Evolutionary conservation across 2,888 invertebrate genomes (phyloP).

Genomic region (Seira musarum): DNA sequence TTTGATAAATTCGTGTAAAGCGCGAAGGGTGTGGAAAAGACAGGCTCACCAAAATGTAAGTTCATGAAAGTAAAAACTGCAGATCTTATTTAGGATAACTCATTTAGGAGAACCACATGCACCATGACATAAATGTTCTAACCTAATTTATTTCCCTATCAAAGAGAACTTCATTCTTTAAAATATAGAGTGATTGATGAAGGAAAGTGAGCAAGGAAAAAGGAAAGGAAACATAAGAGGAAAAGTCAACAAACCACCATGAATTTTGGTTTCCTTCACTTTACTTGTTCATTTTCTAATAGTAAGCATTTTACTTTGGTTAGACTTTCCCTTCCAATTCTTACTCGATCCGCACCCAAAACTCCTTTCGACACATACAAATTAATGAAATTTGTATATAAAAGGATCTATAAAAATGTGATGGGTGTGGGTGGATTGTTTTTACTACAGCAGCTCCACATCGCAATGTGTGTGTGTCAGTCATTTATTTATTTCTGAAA

Average conservation of each 20-base stretch:
- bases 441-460: background rate
- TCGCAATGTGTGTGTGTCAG: too few species aligned
- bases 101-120: background rate
- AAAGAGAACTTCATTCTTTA: conserved; percentile 1
- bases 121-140: background rate
- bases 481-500: too few species aligned
- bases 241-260: background rate
- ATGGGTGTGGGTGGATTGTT: background rate
- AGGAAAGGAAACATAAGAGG: background rate
- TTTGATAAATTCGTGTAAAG: background rate
- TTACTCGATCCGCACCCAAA: background rate
- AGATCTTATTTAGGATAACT: background rate
- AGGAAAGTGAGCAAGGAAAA: background rate
- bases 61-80: background rate
- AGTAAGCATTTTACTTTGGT: too few species aligned
- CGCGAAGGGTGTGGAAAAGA: background rate
- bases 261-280: background rate
- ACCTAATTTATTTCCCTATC: background rate
- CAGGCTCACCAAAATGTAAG: background rate
- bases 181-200: conserved; percentile 24
- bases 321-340: too few species aligned
- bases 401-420: background rate
- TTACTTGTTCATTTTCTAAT: background rate
- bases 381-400: background rate
- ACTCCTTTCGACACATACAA: background rate